These are phyloP conservation scores for Crenuchus spilurus DNA, from an alignment of 2,797 vertebrate genomes.

Conservation along the genomic window DNA sequence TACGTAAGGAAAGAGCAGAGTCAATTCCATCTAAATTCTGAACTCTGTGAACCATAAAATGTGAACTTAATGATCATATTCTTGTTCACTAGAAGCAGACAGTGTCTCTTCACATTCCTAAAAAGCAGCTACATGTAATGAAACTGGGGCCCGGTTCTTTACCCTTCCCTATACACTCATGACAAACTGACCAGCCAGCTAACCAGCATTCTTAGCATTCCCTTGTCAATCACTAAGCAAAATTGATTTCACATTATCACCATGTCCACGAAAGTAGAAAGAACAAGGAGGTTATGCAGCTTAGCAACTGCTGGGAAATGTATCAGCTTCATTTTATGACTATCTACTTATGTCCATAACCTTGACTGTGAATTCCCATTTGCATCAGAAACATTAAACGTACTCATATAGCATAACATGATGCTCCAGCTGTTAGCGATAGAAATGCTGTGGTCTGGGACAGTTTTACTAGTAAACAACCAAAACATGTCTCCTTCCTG, in stretches of 20 bases:
- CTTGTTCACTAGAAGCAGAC: background rate
- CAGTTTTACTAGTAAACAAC: conserved; percentile 14
- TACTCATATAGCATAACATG: background rate
- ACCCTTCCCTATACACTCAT: conserved; percentile 61
- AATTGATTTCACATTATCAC: conserved; percentile 68
- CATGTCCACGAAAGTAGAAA: conserved; percentile 56
- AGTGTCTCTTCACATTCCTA: conserved; percentile 70
- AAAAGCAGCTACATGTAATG: conserved; percentile 75
- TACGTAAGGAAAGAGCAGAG: background rate
- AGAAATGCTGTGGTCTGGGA: background rate
- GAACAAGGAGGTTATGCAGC: conserved; percentile 43
- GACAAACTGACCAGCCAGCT: conserved; percentile 68
- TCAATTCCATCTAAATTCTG: background rate
- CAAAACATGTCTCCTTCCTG: conserved; percentile 14
- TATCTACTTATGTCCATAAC: background rate
- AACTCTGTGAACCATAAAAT: background rate
- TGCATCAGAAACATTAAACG: background rate
- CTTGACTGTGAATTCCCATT: background rate
- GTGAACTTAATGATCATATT: background rate
- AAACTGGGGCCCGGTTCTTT: conserved; percentile 72
- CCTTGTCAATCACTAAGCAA: conserved; percentile 71
- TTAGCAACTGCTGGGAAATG: conserved; percentile 12
- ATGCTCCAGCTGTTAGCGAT: conserved; percentile 15
- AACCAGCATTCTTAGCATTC: conserved; percentile 81
- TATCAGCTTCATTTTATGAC: background rate